Conservation (phyloP, 2,888 invertebrate species). For the Branchipolynoe longqiensis region DNA sequence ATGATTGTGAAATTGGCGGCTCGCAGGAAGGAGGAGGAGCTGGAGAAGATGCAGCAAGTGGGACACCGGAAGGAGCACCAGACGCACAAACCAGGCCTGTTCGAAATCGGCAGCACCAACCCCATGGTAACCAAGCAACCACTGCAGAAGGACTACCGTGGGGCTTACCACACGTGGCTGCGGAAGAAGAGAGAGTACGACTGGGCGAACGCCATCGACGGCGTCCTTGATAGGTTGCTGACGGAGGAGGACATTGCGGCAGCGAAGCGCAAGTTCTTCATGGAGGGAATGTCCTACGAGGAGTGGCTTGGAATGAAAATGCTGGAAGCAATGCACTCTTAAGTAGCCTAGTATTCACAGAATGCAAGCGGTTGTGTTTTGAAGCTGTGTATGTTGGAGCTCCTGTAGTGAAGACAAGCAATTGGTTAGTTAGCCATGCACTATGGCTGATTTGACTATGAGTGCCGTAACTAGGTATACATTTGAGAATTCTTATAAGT, state of each 20-base stretch:
- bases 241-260: neutral
- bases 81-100: constrained; percentile 13
- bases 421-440: no score
- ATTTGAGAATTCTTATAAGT: no score
- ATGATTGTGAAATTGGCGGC: constrained; percentile 29
- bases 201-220: constrained; percentile 31
- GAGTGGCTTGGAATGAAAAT: constrained; percentile 61
- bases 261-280: constrained; percentile 16
- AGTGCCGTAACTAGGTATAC: no score
- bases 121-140: constrained; percentile 28
- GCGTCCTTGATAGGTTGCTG: neutral
- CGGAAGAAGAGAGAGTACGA: constrained; percentile 52
- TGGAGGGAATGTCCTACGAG: constrained; percentile 61
- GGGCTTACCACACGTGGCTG: constrained; percentile 58
- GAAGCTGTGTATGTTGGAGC: no score
- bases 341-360: no score
- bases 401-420: no score
- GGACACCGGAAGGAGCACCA: neutral
- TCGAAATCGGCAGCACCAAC: constrained; percentile 58
- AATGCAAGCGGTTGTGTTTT: no score
- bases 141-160: constrained; percentile 42
- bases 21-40: constrained; percentile 34
- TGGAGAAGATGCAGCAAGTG: neutral
- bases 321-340: constrained; percentile 8
- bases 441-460: no score